These are phyloP conservation scores for Leptatherina wallacei DNA, from an alignment of 2,797 vertebrate species.

Conservation along the genomic window DNA sequence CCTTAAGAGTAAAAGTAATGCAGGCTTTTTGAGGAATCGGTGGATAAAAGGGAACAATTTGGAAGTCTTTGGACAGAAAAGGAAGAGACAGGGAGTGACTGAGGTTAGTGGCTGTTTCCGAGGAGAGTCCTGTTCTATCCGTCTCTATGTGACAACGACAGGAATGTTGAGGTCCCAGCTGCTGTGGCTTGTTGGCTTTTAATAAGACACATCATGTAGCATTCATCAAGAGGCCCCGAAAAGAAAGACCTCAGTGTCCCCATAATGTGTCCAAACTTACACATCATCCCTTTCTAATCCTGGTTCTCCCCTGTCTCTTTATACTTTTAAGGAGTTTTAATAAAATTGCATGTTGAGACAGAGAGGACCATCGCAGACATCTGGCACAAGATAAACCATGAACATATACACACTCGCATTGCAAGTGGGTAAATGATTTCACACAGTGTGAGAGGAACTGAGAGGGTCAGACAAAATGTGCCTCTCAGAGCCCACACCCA, in stretches of 20 bases:
- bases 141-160: slow-evolving; percentile 68
- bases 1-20: slow-evolving; percentile 11
- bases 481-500: slow-evolving; percentile 74
- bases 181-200: slow-evolving; percentile 69
- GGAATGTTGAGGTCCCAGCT: slow-evolving; percentile 75
- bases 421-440: slow-evolving; percentile 35
- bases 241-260: slow-evolving; percentile 42
- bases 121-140: slow-evolving; percentile 51
- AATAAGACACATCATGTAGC: slow-evolving; percentile 75
- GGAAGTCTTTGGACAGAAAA: slow-evolving; percentile 38
- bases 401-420: slow-evolving; percentile 21
- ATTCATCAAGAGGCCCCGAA: slow-evolving; percentile 50
- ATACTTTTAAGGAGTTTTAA: slow-evolving; percentile 17
- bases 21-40: slow-evolving; percentile 33
- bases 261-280: slow-evolving; percentile 44
- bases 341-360: slow-evolving; percentile 16
- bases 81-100: slow-evolving; percentile 39
- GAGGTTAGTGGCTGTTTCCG: slow-evolving; percentile 63
- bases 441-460: slow-evolving; percentile 32
- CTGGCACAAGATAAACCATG: slow-evolving; percentile 31
- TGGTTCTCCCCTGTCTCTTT: neutral
- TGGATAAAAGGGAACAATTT: slow-evolving; percentile 40
- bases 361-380: slow-evolving; percentile 26
- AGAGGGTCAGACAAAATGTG: slow-evolving; percentile 63
- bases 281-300: slow-evolving; percentile 25